Evolutionary conservation across 1,140 invertebrate genomes (phyloP).

Genomic region (Octopus sinensis): DNA sequence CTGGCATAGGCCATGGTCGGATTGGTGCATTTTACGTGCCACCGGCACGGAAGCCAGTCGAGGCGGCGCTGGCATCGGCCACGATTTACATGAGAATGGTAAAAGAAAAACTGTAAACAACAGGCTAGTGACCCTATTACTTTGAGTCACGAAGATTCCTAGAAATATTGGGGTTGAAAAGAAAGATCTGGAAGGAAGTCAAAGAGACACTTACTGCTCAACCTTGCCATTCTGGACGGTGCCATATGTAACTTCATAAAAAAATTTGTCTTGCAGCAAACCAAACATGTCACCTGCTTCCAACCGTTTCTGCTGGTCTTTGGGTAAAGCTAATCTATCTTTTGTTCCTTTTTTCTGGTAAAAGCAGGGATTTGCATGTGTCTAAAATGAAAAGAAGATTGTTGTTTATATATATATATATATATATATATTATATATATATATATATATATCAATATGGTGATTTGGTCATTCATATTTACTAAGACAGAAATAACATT

Average conservation of each 20-base stretch:
- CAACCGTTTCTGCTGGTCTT: slow-evolving; percentile 42
- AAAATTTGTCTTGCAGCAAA: slow-evolving; percentile 48
- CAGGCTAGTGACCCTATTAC: no score
- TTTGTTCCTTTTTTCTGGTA: slow-evolving; percentile 32
- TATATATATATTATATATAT: background rate
- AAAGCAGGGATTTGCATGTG: slow-evolving; percentile 54
- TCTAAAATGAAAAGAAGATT: slow-evolving; percentile 37
- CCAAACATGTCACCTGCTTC: slow-evolving; percentile 31
- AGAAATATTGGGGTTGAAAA: no score
- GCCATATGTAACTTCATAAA: slow-evolving; percentile 36
- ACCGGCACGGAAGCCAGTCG: no score
- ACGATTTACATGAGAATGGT: no score
- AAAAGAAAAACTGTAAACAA: no score
- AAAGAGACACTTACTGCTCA: slow-evolving; percentile 7
- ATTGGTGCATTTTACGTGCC: no score
- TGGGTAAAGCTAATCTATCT: slow-evolving; percentile 30
- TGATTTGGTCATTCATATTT: background rate
- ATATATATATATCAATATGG: background rate
- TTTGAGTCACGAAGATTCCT: no score
- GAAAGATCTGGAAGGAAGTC: background rate
- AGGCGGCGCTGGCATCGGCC: no score
- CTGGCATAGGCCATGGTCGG: no score
- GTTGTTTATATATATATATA: background rate
- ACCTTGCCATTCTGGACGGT: slow-evolving; percentile 9
- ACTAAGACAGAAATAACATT: no score